phyloP scores from a whole-genome alignment of 64 coral and sea anemone species.

The Anthopleura sola region DNA sequence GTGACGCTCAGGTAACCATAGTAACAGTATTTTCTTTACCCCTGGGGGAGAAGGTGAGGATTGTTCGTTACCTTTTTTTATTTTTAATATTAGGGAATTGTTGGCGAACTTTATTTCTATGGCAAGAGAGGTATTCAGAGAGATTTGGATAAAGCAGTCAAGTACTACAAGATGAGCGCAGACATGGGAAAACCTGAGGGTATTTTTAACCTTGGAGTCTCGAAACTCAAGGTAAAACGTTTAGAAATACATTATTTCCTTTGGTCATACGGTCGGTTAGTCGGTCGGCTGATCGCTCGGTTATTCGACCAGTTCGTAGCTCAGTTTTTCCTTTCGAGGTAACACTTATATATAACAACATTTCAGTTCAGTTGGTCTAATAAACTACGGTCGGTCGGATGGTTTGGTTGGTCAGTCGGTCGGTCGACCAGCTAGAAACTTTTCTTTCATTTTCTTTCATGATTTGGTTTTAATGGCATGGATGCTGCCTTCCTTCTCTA shows the following conservation, averaged over 20 bases:
- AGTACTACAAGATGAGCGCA: conserved; percentile 94
- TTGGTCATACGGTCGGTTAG: not conserved
- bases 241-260: not conserved
- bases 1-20: conserved; percentile 55
- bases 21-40: not conserved
- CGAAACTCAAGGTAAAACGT: conserved; percentile 66
- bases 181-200: conserved; percentile 71
- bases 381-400: no score
- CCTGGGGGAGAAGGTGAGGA: not conserved
- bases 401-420: not conserved
- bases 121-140: conserved; percentile 77
- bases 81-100: conserved; percentile 26
- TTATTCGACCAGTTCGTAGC: no score
- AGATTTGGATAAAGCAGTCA: conserved; percentile 82
- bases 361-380: no score
- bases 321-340: no score
- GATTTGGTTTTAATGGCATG: no score
- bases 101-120: conserved; percentile 89
- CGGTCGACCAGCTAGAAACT: not conserved
- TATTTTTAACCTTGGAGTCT: conserved; percentile 81
- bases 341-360: no score
- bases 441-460: no score
- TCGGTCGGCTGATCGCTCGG: no score
- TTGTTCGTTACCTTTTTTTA: not conserved
- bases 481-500: no score